Conservation (phyloP, 2,797 vertebrate genomes). For the Avahi laniger region DNA sequence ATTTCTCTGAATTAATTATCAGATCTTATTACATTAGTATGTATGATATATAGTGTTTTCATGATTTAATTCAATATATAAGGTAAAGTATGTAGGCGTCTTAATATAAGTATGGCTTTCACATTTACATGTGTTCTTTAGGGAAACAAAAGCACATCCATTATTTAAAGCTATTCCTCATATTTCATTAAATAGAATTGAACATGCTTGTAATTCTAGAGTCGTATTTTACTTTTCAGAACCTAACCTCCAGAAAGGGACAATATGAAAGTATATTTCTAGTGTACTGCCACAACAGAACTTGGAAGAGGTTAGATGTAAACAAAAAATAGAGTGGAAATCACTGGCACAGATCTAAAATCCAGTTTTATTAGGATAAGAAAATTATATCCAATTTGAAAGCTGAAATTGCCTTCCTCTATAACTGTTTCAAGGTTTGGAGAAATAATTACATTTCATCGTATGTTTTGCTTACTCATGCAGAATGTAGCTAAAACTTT, state of each 20-base stretch:
- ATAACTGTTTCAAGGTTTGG: conserved; percentile 73
- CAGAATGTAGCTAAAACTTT: conserved; percentile 77
- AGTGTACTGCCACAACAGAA: conserved; percentile 86
- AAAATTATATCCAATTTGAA: conserved; percentile 75
- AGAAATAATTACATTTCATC: conserved; percentile 80
- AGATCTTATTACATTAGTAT: conserved; percentile 23
- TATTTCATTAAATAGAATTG: conserved; percentile 49
- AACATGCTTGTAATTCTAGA: conserved; percentile 46
- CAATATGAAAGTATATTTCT: conserved; percentile 75
- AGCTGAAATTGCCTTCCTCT: conserved; percentile 75
- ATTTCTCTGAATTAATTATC: conserved; percentile 66
- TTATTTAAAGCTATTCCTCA: conserved; percentile 50
- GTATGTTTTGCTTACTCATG: conserved; percentile 77
- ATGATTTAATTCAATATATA: conserved; percentile 72
- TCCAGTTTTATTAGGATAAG: conserved; percentile 88
- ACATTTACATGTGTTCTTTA: conserved; percentile 62
- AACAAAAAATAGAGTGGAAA: conserved; percentile 87
- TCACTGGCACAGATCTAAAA: conserved; percentile 81
- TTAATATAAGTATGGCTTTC: conserved; percentile 67
- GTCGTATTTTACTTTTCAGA: conserved; percentile 78
- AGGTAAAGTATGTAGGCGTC: conserved; percentile 59
- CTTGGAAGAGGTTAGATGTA: conserved; percentile 88
- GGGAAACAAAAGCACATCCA: conserved; percentile 64
- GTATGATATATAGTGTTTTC: conserved; percentile 46
- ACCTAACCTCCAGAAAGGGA: conserved; percentile 66